phyloP scores from a whole-genome alignment of 35 echinoderm and acorn worm species.

The Hemicentrotus pulcherrimus region DNA sequence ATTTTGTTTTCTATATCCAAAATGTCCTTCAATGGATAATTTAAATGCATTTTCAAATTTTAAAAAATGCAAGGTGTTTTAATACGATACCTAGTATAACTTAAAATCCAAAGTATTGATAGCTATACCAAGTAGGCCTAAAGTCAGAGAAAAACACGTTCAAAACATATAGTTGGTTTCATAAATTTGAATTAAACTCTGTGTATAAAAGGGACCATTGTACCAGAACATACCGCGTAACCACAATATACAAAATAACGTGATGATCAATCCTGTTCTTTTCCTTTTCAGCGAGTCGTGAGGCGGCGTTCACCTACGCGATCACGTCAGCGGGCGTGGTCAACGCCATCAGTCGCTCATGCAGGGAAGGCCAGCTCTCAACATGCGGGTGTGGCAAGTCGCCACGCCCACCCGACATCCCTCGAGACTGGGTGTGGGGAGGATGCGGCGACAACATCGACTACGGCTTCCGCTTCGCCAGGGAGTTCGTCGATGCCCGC shows the following conservation, averaged over 20 bases:
- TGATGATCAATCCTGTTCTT: not conserved
- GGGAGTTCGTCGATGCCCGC: conserved; percentile 86
- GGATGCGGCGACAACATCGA: conserved; percentile 98
- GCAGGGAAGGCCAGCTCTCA: conserved; percentile 79
- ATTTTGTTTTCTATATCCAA: not conserved
- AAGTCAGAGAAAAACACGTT: too few species aligned
- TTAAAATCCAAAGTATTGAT: too few species aligned
- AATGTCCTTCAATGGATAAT: not conserved
- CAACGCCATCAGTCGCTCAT: conserved; percentile 81
- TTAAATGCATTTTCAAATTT: not conserved
- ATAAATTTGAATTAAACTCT: too few species aligned
- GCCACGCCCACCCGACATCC: conserved; percentile 70
- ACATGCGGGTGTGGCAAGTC: conserved; percentile 86
- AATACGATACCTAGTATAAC: not conserved
- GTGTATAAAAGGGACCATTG: too few species aligned
- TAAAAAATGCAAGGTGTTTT: not conserved
- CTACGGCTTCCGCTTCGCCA: conserved; percentile 90
- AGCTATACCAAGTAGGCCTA: too few species aligned
- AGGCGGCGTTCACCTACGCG: conserved; percentile 94
- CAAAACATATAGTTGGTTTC: too few species aligned
- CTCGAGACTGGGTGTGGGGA: conserved; percentile 93
- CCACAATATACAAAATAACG: not conserved
- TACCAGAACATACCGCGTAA: not conserved
- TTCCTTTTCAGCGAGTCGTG: conserved; percentile 79
- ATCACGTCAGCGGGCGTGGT: conserved; percentile 94